Evolutionary conservation across 2,113 vertebrate genomes (phyloP), one percentile per base, ranked within the genome.

Genomic region (Astur gentilis): DNA sequence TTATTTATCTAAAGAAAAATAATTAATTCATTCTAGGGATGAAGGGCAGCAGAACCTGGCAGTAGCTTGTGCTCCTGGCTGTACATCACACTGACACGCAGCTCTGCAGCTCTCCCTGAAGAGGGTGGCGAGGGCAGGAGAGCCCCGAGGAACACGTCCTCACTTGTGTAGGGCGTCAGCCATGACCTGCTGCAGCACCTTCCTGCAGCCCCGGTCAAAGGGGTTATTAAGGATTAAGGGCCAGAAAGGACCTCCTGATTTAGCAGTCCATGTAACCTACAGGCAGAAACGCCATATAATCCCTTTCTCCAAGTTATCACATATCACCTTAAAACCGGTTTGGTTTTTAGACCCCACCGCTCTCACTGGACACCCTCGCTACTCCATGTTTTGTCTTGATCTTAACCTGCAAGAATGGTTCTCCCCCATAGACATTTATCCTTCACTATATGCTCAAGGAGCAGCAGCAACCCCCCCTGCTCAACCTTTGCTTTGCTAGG

Each of bases 1-100:
- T 55, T 50, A 69, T 75, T 93, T 91, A 79, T n/a, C 69, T 82
- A 45, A 61, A 92, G 69, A 16, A 94, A 87, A 89, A 93, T 13
- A 81, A 90, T 34, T 1, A 88, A 90, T 85, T 90, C 17, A 65
- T 77, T 70, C 42, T 34, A 54, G 57, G 67, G 58, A 34, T 44
- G 44, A 65, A 87, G 42, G 42, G 72, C 26, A 40, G 32, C 65
- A 82, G 71, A 49, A 23, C 36, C 20, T 10, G 38, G 26, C 60
- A 77, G 70, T 7, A 76, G 66, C 69, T 49, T 44, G 34, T 44
- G 79, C 69, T 89, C 31, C 34, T 10, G 57, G 57, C 40, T 76
- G 76, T 60, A 40, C 21, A 49, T 77, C 65, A 81, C 67, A 9
- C 64, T 66, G 72, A 45, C 71, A 55, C 4, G 1, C 31, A 58